A percentile compares a stretch with the other conserved stretches of the same genome.
Evolutionary conservation across 2,113 vertebrate genomes (phyloP).

Genomic region (Tetraodon nigroviridis): DNA sequence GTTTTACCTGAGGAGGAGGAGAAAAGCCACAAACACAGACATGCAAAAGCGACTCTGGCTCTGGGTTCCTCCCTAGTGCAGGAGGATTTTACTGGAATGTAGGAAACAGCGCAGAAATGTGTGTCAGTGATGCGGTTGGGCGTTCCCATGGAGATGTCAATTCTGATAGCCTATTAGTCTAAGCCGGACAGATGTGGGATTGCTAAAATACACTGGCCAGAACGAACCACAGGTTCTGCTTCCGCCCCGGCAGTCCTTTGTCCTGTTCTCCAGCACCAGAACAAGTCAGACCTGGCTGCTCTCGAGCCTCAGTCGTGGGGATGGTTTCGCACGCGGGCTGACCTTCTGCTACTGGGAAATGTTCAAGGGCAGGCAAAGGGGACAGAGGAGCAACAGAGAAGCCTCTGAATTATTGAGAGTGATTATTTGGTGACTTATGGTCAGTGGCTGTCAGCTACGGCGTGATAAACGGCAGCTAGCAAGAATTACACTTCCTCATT

Average conservation of each 20-base stretch:
- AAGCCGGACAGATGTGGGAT: constrained; percentile 42
- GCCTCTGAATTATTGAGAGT: constrained; percentile 70
- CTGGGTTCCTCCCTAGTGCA: constrained; percentile 20
- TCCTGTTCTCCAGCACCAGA: constrained; percentile 23
- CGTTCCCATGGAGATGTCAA: constrained; percentile 71
- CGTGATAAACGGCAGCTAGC: constrained; percentile 64
- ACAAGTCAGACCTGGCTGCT: constrained; percentile 23
- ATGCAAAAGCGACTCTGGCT: constrained; percentile 3
- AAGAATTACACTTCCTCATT: constrained; percentile 75
- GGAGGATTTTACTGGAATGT: constrained; percentile 42
- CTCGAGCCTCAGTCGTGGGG: constrained; percentile 27
- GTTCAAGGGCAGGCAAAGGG: constrained; percentile 58
- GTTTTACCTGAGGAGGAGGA: too few relatives aligned
- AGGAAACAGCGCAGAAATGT: constrained; percentile 45
- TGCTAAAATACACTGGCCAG: constrained; percentile 40
- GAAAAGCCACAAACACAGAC: constrained; percentile 1
- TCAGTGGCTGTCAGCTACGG: constrained; percentile 63
- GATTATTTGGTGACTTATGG: constrained; percentile 77
- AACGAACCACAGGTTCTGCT: constrained; percentile 26
- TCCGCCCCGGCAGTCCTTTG: constrained; percentile 30
- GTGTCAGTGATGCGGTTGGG: constrained; percentile 49
- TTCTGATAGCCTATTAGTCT: constrained; percentile 56
- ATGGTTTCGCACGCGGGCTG: constrained; percentile 46
- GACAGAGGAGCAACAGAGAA: constrained; percentile 53
- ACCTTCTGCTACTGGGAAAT: constrained; percentile 42